A percentile compares a stretch with the other conserved stretches of the same genome.
phyloP scores from a whole-genome alignment of 2,888 invertebrate species.

The Congeria kusceri region DNA sequence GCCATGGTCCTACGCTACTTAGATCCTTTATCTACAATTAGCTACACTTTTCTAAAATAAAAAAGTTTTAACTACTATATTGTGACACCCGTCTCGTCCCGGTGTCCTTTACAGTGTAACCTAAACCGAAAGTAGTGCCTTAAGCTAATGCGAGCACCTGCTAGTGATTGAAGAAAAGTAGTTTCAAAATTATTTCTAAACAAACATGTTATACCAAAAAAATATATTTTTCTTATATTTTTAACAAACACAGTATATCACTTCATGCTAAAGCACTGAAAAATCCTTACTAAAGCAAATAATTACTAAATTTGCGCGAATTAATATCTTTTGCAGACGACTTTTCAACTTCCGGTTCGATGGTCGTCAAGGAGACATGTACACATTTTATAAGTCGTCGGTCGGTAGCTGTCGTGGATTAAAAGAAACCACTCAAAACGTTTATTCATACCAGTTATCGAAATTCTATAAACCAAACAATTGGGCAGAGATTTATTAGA shows the following conservation, averaged over 20 bases:
- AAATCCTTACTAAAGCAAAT: no score
- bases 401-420: conserved; percentile 39
- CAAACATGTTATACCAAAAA: no score
- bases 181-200: conserved; percentile 26
- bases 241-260: no score
- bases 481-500: conserved; percentile 53
- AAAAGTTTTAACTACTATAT: conserved; percentile 5
- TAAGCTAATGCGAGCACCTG: conserved; percentile 3
- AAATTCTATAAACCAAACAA: conserved; percentile 61
- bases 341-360: background rate
- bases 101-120: conserved; percentile 39
- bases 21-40: conserved; percentile 4
- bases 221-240: no score
- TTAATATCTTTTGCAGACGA: background rate
- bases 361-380: conserved; percentile 59
- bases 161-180: conserved; percentile 38
- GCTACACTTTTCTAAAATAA: background rate
- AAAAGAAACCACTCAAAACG: conserved; percentile 41
- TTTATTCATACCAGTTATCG: conserved; percentile 43
- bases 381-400: conserved; percentile 59
- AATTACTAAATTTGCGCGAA: background rate
- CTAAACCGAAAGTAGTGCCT: no score
- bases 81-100: conserved; percentile 41
- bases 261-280: no score
- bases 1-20: conserved; percentile 63